phyloP scores from a whole-genome alignment of 2,888 invertebrate species.

The Drosophila meridionalis region DNA sequence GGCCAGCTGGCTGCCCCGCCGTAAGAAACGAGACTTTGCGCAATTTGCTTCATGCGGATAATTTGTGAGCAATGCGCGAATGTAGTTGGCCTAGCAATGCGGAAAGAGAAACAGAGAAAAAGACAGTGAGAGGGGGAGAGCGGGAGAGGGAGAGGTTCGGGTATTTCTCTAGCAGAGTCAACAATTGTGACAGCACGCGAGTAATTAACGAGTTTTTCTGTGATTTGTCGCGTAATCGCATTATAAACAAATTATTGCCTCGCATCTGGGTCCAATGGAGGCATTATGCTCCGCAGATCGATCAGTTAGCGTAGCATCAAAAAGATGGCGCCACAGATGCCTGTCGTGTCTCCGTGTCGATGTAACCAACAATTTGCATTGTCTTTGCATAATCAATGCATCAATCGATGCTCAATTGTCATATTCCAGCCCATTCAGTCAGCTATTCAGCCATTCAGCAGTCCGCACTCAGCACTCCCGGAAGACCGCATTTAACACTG shows the following conservation, averaged over 20 bases:
- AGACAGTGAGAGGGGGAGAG: not conserved
- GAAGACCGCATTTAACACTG: constrained; percentile 58
- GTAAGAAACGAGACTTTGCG: constrained; percentile 55
- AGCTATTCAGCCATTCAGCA: not conserved
- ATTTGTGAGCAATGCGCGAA: constrained; percentile 44
- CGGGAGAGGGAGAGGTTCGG: constrained; percentile 6
- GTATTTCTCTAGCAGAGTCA: constrained; percentile 28
- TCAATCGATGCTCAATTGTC: constrained; percentile 41
- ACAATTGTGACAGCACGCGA: constrained; percentile 74
- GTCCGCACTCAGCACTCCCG: constrained; percentile 44
- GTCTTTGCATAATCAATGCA: constrained; percentile 49
- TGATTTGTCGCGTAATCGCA: constrained; percentile 70
- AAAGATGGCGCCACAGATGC: constrained; percentile 47
- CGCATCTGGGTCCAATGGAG: constrained; percentile 19
- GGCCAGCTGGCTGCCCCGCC: not conserved
- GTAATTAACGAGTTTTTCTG: constrained; percentile 68
- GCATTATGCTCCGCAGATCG: constrained; percentile 36
- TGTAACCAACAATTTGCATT: constrained; percentile 46
- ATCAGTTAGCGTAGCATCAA: constrained; percentile 49
- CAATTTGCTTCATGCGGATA: constrained; percentile 54
- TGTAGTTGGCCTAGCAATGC: constrained; percentile 54
- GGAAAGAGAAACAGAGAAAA: constrained; percentile 49
- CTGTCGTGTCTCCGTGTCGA: constrained; percentile 28
- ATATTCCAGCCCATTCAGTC: constrained; percentile 19
- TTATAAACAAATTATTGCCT: constrained; percentile 75